Base-by-base conservation (phyloP, 2,888 invertebrate species). In the Andrena minutula region DNA sequence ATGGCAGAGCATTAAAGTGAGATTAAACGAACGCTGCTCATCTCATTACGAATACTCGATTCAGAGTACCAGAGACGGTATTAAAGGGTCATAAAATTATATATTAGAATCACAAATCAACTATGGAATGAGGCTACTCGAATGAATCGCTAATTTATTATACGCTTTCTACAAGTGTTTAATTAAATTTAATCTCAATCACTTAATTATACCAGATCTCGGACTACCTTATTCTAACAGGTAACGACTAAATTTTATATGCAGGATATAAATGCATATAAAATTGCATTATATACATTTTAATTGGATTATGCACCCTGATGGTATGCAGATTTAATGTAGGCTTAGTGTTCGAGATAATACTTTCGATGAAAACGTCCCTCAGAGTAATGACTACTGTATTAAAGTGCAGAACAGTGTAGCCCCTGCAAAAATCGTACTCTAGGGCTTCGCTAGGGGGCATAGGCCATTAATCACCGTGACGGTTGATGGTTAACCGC, bases 391-490 rank as follows among this genome's bases (percentile, higher is more conserved):
- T 79, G 82, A 80, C 71, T 28, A 51, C 60, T 85, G 75, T 75
- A 79, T 60, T 60, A 82, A 82, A 86, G 86, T 86, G 86, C 86
- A 71, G 77, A 86, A 85, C 79, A 78, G 83, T 86, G 86, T 86
- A 83, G 28, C 65, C 28, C 73, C 68, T 73, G 63, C 66, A 82
- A 83, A 86, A 86, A 80, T 85, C 85, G 64, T 16, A 61, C 35
- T 26, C 77, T 73, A 75, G 69, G 73, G 68, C 47, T 71, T 71
- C 70, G 65, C 75, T 82, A 71, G 68, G 47, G 72, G 72, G 23
- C 61, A 32, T 58, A 47, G 60, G 20, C 71, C 71, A 86, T 86
- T 76, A 75, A 86, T 86, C 86, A 85, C 53, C 53, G 58, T 74
- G 75, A 75, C 82, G 77, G 70, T 71, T 75, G 75, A 77, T 82